These are phyloP conservation scores for Pachycephus smyrnensis DNA, from an alignment of 2,888 invertebrate genomes.

Conservation along the genomic window DNA sequence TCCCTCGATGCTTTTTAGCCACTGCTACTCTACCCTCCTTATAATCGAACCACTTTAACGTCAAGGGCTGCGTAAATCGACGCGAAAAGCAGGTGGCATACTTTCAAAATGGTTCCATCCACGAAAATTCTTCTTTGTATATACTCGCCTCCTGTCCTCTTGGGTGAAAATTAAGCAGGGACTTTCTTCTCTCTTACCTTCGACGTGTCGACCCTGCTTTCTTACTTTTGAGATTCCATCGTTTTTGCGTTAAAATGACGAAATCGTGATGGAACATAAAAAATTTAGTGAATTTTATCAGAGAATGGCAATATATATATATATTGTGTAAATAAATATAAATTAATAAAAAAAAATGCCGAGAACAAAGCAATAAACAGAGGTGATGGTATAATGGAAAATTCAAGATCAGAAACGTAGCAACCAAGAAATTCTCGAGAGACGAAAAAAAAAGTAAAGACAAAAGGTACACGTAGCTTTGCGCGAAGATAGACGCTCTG, in stretches of 20 bases:
- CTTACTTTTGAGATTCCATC: background rate
- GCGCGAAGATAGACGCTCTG: background rate
- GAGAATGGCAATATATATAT: background rate
- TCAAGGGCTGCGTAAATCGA: conserved; percentile 33
- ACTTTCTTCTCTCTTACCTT: background rate
- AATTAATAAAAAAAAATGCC: background rate
- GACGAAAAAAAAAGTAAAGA: background rate
- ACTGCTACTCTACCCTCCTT: conserved; percentile 4
- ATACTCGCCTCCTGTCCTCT: background rate
- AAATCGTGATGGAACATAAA: background rate
- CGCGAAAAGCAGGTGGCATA: conserved; percentile 33
- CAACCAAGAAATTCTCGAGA: background rate
- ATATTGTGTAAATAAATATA: too few relatives aligned
- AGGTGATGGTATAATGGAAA: background rate
- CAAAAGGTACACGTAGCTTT: background rate
- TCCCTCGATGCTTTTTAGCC: conserved; percentile 9
- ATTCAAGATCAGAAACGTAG: background rate
- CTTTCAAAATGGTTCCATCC: conserved; percentile 24
- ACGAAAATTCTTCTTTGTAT: background rate
- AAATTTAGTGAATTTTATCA: background rate
- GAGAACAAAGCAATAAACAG: background rate
- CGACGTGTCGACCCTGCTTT: background rate
- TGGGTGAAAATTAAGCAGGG: background rate
- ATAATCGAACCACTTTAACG: conserved; percentile 39
- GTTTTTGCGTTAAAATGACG: background rate